These are phyloP conservation scores for Leptinotarsa tumamoca DNA, from an alignment of 2,888 invertebrate species.

Conservation along the genomic window DNA sequence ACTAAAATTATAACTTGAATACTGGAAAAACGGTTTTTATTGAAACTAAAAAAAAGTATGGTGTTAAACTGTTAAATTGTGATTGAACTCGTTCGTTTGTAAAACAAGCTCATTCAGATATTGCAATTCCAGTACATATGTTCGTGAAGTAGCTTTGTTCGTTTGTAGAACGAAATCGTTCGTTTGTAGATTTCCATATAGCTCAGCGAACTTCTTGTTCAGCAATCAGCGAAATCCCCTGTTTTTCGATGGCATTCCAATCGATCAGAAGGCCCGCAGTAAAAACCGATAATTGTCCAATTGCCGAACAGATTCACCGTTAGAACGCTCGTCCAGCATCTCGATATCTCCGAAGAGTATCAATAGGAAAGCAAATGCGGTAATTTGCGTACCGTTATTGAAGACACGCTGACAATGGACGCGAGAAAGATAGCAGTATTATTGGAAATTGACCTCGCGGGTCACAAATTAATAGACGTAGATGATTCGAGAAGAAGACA, in stretches of 20 bases:
- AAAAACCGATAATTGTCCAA: slow-evolving; percentile 15
- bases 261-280: not conserved
- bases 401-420: slow-evolving; percentile 4
- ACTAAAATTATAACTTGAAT: too few species aligned
- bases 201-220: too few species aligned
- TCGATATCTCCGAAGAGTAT: slow-evolving; percentile 11
- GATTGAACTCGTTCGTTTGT: too few species aligned
- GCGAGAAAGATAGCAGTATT: slow-evolving; percentile 1
- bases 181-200: too few species aligned
- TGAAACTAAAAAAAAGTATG: too few species aligned
- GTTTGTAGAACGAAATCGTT: too few species aligned
- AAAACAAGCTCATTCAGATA: too few species aligned
- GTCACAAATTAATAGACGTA: not conserved
- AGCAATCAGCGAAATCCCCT: too few species aligned
- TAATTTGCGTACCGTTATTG: slow-evolving; percentile 23
- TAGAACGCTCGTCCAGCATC: slow-evolving; percentile 4
- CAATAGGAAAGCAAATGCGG: slow-evolving; percentile 23
- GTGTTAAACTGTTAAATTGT: too few species aligned
- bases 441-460: slow-evolving; percentile 13
- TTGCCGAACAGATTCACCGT: slow-evolving; percentile 24
- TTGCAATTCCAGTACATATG: too few species aligned
- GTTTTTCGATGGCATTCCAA: not conserved
- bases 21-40: too few species aligned
- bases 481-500: not conserved
- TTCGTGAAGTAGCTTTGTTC: too few species aligned